Evolutionary conservation across 2,888 invertebrate species (phyloP).

Genomic region (Stenodema calcarata): DNA sequence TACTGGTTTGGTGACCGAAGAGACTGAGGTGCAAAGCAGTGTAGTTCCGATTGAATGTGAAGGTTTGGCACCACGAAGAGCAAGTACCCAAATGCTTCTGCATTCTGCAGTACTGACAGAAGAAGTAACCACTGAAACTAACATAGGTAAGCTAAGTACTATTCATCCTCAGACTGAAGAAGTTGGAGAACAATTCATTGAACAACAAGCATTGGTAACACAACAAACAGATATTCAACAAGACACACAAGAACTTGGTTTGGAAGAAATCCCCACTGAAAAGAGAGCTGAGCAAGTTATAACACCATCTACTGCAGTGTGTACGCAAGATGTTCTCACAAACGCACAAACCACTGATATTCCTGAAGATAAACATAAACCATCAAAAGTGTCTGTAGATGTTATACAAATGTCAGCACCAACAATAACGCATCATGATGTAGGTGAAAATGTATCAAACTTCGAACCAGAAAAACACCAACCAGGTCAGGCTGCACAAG

Average conservation of each 20-base stretch:
- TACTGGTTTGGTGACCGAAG: constrained; percentile 41
- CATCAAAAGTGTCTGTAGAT: background rate
- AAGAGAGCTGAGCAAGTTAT: constrained; percentile 36
- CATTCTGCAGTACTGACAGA: constrained; percentile 40
- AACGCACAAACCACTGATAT: background rate
- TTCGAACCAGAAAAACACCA: background rate
- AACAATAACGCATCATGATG: constrained; percentile 8
- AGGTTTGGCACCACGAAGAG: background rate
- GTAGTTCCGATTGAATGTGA: background rate
- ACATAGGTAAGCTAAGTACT: constrained; percentile 17
- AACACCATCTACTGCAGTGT: constrained; percentile 42
- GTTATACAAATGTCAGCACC: constrained; percentile 25
- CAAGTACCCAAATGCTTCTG: constrained; percentile 28
- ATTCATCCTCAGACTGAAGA: background rate
- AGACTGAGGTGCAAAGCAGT: constrained; percentile 8
- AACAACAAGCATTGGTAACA: constrained; percentile 43
- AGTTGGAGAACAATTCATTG: constrained; percentile 18
- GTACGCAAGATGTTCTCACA: constrained; percentile 37
- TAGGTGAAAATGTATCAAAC: background rate
- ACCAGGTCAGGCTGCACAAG: constrained; percentile 9
- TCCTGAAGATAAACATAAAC: background rate
- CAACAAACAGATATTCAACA: constrained; percentile 36
- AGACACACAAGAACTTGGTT: constrained; percentile 9
- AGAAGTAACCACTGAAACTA: constrained; percentile 44
- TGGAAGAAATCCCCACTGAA: background rate